Evolutionary conservation across 2,888 invertebrate species (phyloP), one percentile per base, ranked within the genome.

Genomic region (Euspilapteryx auroguttella): DNA sequence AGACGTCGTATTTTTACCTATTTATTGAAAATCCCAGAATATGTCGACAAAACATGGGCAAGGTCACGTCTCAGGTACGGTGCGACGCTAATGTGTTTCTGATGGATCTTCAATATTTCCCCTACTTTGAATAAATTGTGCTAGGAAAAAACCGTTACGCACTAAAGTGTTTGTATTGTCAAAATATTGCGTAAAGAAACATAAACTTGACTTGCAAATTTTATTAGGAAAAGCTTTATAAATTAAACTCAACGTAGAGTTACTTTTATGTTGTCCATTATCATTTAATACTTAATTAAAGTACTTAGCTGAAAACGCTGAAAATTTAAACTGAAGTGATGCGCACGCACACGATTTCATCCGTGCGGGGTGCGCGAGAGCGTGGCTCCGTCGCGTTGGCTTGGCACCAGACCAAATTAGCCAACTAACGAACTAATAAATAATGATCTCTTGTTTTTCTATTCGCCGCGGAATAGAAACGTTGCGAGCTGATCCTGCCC

Each of bases 401-500:
- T 61, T 63, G 68, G 63, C 71, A 57, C 44, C 58, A 55, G 68
- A 73, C 75, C 71, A 71, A 75, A 75, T 75, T 75, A 75, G 62
- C 68, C 59, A 64, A 63, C 69, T 69, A 66, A 68, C 71, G 58
- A 64, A 71, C 66, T 75, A 71, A 75, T 75, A 75, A 75, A 75
- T 75, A 65, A 75, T 71, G 58, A 63, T 71, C 71, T 73, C 66
- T 75, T 75, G 68, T 75, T 75, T 73, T 75, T 75, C 73, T 69
- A 69, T 68, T 63, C 61, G 50, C 45, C 51, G 54, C 52, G 56
- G 61, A 66, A 73, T 75, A 73, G 73, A 71, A 65, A 61, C 61
- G 68, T 64, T 56, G 48, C 55, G 53, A 49, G 49, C 55, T 54
- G 61, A 62, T 65, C 68, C 64, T 55, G 41, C 45, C 29, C 49